Percentiles rank a stretch among this genome's conserved stretches.
phyloP scores from a whole-genome alignment of 2,113 vertebrate species.

The Rattus rattus region DNA sequence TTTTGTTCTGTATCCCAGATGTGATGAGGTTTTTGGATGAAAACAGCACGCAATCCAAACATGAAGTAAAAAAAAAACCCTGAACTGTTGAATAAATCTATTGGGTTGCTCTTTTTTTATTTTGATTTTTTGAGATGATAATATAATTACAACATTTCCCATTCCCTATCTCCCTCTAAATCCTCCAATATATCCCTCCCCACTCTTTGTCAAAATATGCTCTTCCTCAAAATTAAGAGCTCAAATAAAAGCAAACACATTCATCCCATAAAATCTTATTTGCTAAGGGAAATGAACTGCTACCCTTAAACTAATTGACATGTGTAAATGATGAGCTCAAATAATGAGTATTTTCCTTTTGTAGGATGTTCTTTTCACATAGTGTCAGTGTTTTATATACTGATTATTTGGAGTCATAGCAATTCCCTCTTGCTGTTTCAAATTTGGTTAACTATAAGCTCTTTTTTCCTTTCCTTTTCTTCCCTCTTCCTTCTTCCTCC shows the following conservation, averaged over 20 bases:
- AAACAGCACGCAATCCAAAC: slow-evolving; percentile 49
- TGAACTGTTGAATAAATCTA: slow-evolving; percentile 10
- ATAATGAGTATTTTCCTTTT: neutral
- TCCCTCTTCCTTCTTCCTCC: too few relatives aligned
- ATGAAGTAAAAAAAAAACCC: neutral
- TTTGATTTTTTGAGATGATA: neutral
- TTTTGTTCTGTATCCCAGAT: slow-evolving; percentile 52
- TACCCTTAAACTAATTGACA: neutral
- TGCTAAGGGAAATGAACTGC: neutral
- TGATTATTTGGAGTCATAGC: neutral
- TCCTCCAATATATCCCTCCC: neutral
- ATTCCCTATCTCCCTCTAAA: neutral
- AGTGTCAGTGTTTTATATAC: neutral
- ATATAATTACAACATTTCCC: neutral
- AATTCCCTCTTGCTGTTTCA: neutral
- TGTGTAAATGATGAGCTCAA: neutral
- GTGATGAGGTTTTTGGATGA: neutral
- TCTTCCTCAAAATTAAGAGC: slow-evolving; percentile 44
- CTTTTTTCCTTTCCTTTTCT: neutral
- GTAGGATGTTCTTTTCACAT: neutral
- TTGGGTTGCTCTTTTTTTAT: neutral
- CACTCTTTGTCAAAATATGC: neutral
- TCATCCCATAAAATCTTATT: neutral
- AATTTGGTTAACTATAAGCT: neutral
- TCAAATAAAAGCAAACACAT: neutral